Percentiles rank a stretch among this genome's conserved stretches.
Evolutionary conservation across 2,888 invertebrate genomes (phyloP).

Genomic region (Amphipoea lucens): DNA sequence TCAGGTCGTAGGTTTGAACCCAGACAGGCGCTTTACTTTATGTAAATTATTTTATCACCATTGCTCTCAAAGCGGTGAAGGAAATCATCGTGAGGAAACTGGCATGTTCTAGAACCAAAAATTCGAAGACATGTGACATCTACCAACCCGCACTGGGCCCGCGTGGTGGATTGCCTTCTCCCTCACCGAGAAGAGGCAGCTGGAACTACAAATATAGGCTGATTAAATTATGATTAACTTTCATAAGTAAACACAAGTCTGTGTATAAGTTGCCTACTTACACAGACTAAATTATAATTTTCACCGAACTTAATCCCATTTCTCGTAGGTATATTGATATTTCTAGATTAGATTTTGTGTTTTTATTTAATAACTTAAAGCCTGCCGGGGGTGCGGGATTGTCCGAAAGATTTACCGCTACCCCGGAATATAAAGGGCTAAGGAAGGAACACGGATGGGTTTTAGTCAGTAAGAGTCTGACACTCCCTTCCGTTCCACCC

Average conservation of each 20-base stretch:
- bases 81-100: background rate
- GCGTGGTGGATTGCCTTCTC: background rate
- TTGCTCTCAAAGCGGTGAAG: no score
- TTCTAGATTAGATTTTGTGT: background rate
- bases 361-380: no score
- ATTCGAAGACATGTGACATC: background rate
- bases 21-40: background rate
- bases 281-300: background rate
- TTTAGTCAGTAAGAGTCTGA: no score
- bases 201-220: no score
- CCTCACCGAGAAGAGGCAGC: background rate
- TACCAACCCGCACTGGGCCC: background rate
- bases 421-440: no score
- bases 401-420: no score
- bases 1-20: background rate
- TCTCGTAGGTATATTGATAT: background rate
- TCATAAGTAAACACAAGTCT: background rate
- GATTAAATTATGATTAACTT: slow-evolving; percentile 1
- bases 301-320: slow-evolving; percentile 6
- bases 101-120: background rate
- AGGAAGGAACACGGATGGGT: no score
- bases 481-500: no score
- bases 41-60: no score
- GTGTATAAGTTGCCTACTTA: slow-evolving; percentile 13
- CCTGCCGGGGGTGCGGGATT: no score